Base-by-base conservation (phyloP, 1,140 invertebrate species). In the Caenorhabditis brenneri region DNA sequence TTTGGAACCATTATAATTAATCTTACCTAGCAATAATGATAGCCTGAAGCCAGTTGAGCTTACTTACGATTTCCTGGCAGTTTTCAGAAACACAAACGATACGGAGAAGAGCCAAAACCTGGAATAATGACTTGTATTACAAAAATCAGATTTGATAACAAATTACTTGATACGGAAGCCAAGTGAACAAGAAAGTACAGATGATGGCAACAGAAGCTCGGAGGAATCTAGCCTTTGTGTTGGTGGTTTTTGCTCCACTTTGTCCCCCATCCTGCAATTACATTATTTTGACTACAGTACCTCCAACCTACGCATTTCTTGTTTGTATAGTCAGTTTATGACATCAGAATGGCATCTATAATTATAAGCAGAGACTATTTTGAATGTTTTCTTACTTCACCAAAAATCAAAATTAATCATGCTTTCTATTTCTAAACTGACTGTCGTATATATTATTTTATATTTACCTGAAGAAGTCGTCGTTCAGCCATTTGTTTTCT, bases 41-140 rank as follows among this genome's bases (percentile, higher is more conserved):
- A 36, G 88, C 88, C 42, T 88, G 88, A 16, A 89, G 82, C 88
- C 88, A 88, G 49, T 81, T 89, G n/a, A 88, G 82, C 29, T 87
- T 84, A n/a, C 80, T 82, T 0, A 83, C 80, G 15, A 89, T 55
- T 39, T 80, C 49, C 79, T 87, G 78, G 74, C 88, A 88, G 10
- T 53, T 69, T 15, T 83, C 87, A 24, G 86, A 82, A 12, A 83
- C 79, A 53, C 88, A 88, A 33, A 89, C 60, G n/a, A 88, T 84
- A 29, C 87, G 80, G 19, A 88, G 82, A 15, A 88, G 79, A 36
- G 88, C 87, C 81, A 88, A 79, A 36, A 88, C 81, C 87, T 87
- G 29, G 80, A 42, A 48, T 60, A 9, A 53, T n/a, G n/a, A n/a
- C 16, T 0, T 1, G 7, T n/a, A 3, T 7, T 6, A 58, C 24